Percentiles rank a stretch among this genome's conserved stretches.
Conservation (phyloP, 2,113 vertebrate genomes). For the Emydura subglobosa region DNA sequence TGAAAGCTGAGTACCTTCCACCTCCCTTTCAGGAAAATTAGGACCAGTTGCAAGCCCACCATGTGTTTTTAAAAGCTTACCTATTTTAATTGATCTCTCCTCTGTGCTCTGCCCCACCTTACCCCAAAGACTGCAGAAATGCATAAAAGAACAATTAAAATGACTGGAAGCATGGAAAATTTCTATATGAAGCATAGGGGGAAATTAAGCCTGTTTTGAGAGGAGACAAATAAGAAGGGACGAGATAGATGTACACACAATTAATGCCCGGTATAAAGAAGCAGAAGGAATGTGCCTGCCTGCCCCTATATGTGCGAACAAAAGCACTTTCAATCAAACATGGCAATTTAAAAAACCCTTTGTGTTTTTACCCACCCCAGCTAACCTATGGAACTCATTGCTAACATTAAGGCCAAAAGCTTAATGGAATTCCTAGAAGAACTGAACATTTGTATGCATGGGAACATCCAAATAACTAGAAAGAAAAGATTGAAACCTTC, state of each 20-base stretch:
- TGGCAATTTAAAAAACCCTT: accelerated
- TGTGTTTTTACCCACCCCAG: background rate
- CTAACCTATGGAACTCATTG: background rate
- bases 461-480: background rate
- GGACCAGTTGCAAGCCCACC: background rate
- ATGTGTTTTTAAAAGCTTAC: background rate
- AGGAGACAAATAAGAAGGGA: background rate
- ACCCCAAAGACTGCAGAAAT: background rate
- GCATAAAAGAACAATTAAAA: background rate
- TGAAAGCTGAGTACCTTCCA: background rate
- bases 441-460: background rate
- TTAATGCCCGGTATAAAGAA: background rate
- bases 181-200: accelerated
- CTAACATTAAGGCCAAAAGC: accelerated
- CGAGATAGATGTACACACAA: background rate
- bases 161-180: background rate
- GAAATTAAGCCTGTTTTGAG: background rate
- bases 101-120: background rate
- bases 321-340: background rate
- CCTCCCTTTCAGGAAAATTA: background rate
- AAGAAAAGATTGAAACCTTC: background rate
- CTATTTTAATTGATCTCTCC: background rate
- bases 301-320: accelerated
- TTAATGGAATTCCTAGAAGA: background rate
- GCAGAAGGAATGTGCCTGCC: background rate